Evolutionary conservation across 2,888 invertebrate species (phyloP).

Genomic region (Argyra leucocephala): DNA sequence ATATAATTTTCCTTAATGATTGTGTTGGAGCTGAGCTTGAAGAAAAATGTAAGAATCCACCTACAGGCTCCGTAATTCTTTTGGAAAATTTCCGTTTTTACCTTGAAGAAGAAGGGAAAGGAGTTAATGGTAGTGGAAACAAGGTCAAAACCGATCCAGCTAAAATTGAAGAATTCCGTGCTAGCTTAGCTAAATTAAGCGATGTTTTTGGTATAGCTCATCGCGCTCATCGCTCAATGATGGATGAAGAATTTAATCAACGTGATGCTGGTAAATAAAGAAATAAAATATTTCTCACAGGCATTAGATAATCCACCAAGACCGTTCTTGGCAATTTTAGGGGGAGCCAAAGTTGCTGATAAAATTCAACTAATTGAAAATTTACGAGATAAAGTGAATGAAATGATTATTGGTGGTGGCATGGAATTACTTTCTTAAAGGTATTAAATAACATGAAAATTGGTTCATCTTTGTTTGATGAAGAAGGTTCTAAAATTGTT

Average conservation of each 20-base stretch:
- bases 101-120: slow-evolving; percentile 97
- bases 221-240: slow-evolving; percentile 81
- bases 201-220: slow-evolving; percentile 97
- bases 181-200: slow-evolving; percentile 84
- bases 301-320: slow-evolving; percentile 91
- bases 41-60: slow-evolving; percentile 77
- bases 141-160: slow-evolving; percentile 88
- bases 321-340: slow-evolving; percentile 96
- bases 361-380: slow-evolving; percentile 98
- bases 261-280: slow-evolving; percentile 94
- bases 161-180: slow-evolving; percentile 69
- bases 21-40: slow-evolving; percentile 92
- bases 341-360: slow-evolving; percentile 99
- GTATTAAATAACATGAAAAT: no score
- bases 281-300: slow-evolving; percentile 93
- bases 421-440: slow-evolving; percentile 98
- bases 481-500: slow-evolving; percentile 93
- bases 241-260: slow-evolving; percentile 86
- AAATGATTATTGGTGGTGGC: slow-evolving; percentile 99
- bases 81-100: slow-evolving; percentile 95
- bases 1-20: slow-evolving; percentile 70
- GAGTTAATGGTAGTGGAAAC: slow-evolving; percentile 77
- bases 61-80: slow-evolving; percentile 78
- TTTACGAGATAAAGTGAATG: slow-evolving; percentile 92
- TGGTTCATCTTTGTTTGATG: slow-evolving; percentile 89